A percentile compares a stretch with the other conserved stretches of the same genome.
Conservation (phyloP, 2,797 vertebrate genomes). For the Manis pentadactyla region DNA sequence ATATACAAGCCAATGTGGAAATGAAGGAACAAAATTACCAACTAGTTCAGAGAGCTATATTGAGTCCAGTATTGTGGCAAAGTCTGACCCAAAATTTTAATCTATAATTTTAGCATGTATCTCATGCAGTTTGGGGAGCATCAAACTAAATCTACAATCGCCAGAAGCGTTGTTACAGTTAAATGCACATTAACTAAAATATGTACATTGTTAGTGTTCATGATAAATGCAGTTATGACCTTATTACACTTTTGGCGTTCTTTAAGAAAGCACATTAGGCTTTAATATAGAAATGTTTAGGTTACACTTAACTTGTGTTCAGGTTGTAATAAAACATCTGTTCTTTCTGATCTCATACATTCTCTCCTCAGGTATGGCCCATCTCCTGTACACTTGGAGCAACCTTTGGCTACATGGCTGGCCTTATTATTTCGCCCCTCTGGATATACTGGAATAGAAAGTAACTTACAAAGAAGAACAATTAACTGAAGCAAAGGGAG, state of each 20-base stretch:
- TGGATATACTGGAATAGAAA: no score
- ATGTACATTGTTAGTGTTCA: conserved; percentile 84
- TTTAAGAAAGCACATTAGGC: conserved; percentile 82
- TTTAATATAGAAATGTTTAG: conserved; percentile 80
- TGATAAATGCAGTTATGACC: conserved; percentile 74
- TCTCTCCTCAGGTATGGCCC: no score
- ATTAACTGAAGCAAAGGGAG: no score
- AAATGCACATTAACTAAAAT: conserved; percentile 83
- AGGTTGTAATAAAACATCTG: no score
- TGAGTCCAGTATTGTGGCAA: conserved; percentile 66
- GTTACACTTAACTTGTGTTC: background rate
- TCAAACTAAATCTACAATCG: conserved; percentile 80
- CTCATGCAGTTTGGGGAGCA: conserved; percentile 73
- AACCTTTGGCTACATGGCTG: conserved; percentile 89
- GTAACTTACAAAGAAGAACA: no score
- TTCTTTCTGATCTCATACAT: no score
- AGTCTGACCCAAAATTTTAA: conserved; percentile 74
- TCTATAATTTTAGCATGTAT: conserved; percentile 64
- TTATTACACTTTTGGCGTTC: conserved; percentile 82
- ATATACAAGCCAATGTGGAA: conserved; percentile 60
- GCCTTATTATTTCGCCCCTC: conserved; percentile 59
- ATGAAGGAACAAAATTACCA: conserved; percentile 55
- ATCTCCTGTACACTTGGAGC: no score
- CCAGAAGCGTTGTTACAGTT: conserved; percentile 81
- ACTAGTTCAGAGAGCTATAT: conserved; percentile 69